Percentiles rank a stretch among this genome's conserved stretches.
These are phyloP conservation scores for Serripes groenlandicus DNA, from an alignment of 2,888 invertebrate species.

Conservation along the genomic window DNA sequence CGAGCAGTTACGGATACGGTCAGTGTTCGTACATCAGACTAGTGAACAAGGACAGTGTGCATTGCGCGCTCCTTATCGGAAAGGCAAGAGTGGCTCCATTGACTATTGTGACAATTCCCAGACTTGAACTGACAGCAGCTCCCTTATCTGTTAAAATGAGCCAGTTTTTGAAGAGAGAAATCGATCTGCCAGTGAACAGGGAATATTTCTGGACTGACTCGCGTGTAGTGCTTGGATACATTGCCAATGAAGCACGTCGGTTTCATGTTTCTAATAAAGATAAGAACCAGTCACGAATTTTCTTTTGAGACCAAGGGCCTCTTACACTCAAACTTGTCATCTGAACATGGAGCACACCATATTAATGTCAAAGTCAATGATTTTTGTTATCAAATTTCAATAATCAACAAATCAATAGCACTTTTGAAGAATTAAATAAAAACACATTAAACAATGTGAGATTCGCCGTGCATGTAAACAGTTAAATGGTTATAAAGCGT, in stretches of 20 bases:
- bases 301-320: too few relatives aligned
- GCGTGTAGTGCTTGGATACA: constrained; percentile 67
- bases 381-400: too few relatives aligned
- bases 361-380: too few relatives aligned
- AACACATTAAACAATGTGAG: too few relatives aligned
- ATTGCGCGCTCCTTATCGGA: constrained; percentile 20
- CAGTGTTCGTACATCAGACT: constrained; percentile 49
- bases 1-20: constrained; percentile 44
- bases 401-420: too few relatives aligned
- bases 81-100: constrained; percentile 22
- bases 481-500: too few relatives aligned
- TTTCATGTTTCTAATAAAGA: constrained; percentile 72
- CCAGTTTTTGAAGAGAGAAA: constrained; percentile 21
- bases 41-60: neutral
- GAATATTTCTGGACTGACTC: constrained; percentile 69
- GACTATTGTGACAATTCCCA: constrained; percentile 60
- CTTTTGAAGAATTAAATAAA: too few relatives aligned
- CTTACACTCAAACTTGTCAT: too few relatives aligned
- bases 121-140: constrained; percentile 68
- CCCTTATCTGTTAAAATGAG: neutral
- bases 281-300: too few relatives aligned
- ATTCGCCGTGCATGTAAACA: too few relatives aligned
- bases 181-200: constrained; percentile 22
- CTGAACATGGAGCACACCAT: too few relatives aligned
- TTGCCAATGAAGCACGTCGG: constrained; percentile 62